Evolutionary conservation across 2,888 invertebrate species (phyloP).

Genomic region (Gastracanthus pulcherrimus): DNA sequence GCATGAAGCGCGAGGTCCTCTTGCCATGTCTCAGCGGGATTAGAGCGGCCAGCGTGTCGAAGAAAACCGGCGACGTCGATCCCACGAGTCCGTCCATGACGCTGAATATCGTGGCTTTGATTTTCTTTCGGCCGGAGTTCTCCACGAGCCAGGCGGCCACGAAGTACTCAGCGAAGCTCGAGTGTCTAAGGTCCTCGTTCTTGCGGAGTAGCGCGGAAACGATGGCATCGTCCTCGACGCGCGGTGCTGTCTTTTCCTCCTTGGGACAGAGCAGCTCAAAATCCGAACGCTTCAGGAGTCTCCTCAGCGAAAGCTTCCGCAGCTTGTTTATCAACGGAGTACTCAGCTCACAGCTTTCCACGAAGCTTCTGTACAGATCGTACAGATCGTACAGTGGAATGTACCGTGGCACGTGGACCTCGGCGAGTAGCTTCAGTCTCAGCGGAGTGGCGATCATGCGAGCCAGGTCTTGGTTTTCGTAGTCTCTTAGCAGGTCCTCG

Average conservation of each 20-base stretch:
- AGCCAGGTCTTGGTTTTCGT: background rate
- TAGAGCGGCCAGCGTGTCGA: background rate
- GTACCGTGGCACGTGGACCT: background rate
- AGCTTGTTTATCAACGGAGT: background rate
- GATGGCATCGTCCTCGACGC: background rate
- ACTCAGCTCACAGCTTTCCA: background rate
- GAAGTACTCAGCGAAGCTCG: background rate
- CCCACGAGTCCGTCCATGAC: too few relatives aligned
- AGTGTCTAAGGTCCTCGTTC: background rate
- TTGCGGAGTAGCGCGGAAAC: too few relatives aligned
- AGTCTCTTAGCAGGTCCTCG: background rate
- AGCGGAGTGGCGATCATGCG: background rate
- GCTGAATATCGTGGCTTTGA: too few relatives aligned
- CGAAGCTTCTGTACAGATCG: background rate
- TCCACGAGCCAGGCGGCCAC: conserved; percentile 3
- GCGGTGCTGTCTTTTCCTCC: background rate
- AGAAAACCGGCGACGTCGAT: background rate
- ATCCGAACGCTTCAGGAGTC: background rate
- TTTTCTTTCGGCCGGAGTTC: too few relatives aligned
- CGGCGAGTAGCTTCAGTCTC: background rate
- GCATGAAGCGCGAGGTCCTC: background rate
- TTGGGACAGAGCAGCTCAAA: background rate
- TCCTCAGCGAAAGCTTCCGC: background rate
- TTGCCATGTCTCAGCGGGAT: background rate
- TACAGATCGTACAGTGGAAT: background rate